These are phyloP conservation scores for Diorhabda carinulata DNA, from an alignment of 1,140 invertebrate species.

Conservation along the genomic window DNA sequence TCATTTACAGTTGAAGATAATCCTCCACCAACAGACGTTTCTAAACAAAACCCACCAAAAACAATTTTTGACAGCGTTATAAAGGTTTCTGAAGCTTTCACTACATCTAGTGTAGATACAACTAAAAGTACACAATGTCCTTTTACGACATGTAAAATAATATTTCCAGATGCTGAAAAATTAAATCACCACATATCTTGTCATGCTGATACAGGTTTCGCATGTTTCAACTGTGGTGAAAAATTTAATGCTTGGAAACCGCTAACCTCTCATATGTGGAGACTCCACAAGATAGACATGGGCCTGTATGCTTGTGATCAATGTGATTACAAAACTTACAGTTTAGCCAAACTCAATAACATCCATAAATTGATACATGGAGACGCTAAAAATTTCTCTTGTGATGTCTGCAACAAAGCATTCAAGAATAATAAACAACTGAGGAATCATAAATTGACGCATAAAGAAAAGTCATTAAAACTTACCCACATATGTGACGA, in stretches of 20 bases:
- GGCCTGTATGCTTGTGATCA: conserved; percentile 67
- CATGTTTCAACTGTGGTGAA: conserved; percentile 64
- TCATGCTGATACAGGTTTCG: conserved; percentile 57
- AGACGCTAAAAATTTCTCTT: conserved; percentile 58
- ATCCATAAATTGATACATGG: conserved; percentile 68
- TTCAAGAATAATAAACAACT: conserved; percentile 76
- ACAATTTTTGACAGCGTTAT: conserved; percentile 32
- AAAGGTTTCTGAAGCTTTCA: conserved; percentile 28
- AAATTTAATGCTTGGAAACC: conserved; percentile 55
- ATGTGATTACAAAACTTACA: conserved; percentile 62
- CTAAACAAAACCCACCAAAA: conserved; percentile 15
- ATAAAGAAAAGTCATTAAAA: conserved; percentile 46
- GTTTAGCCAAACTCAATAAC: conserved; percentile 60
- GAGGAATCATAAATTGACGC: conserved; percentile 59
- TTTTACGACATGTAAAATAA: conserved; percentile 47
- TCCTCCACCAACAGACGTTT: no score
- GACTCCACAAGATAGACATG: conserved; percentile 68
- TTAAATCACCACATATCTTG: conserved; percentile 58
- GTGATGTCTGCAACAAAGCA: conserved; percentile 65
- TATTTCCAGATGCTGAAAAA: conserved; percentile 49
- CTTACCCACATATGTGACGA: conserved; percentile 51
- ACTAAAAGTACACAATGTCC: conserved; percentile 25
- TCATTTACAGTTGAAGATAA: no score
- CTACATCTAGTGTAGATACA: conserved; percentile 10
- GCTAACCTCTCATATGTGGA: conserved; percentile 74